Percentiles rank a stretch among this genome's conserved stretches.
phyloP scores from a whole-genome alignment of 2,797 vertebrate genomes.

The Phoebastria nigripes region DNA sequence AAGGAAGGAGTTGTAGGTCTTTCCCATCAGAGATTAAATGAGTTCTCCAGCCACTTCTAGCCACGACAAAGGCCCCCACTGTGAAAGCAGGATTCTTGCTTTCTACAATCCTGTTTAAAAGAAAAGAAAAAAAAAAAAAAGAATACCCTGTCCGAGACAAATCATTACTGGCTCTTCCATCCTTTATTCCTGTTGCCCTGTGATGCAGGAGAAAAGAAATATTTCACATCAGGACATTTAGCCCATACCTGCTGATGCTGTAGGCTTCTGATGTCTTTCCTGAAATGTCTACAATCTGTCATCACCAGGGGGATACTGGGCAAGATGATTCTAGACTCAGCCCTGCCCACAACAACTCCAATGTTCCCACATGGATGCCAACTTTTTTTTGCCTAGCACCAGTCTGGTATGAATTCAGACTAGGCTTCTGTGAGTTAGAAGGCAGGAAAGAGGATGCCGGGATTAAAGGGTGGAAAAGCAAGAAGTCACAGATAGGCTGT shows the following conservation, averaged over 20 bases:
- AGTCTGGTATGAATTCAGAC: background rate
- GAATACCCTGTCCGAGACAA: background rate
- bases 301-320: background rate
- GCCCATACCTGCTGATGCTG: background rate
- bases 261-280: background rate
- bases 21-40: conserved; percentile 81
- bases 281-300: background rate
- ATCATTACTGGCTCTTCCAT: background rate
- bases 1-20: conserved; percentile 68
- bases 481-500: background rate
- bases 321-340: background rate
- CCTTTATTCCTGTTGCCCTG: background rate
- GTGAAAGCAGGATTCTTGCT: conserved; percentile 84
- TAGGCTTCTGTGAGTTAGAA: background rate
- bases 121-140: background rate
- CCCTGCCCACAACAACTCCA: background rate
- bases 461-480: background rate
- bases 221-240: background rate
- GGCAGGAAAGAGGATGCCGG: background rate
- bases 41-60: conserved; percentile 82
- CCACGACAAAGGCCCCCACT: conserved; percentile 75
- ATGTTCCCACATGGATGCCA: background rate
- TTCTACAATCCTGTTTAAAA: conserved; percentile 79
- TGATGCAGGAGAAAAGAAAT: background rate
- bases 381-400: background rate